Conservation (phyloP, 2,797 vertebrate genomes). For the Poecilia gillii region DNA sequence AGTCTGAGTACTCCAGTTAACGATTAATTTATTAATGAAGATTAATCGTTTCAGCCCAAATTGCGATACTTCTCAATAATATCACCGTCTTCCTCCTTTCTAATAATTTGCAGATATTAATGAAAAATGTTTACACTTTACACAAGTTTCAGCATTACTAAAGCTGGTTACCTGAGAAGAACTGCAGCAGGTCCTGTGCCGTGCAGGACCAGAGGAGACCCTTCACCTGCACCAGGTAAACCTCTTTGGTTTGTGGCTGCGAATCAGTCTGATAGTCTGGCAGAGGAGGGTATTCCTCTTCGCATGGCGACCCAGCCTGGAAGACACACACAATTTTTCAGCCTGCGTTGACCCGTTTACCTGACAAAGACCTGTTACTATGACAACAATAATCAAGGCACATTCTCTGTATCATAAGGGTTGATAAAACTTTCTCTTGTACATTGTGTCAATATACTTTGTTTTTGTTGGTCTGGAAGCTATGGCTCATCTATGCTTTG, state of each 20-base stretch:
- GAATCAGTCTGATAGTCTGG: slow-evolving; percentile 72
- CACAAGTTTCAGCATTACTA: no score
- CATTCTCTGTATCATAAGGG: no score
- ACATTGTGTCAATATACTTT: no score
- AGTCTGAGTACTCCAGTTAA: no score
- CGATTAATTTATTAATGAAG: no score
- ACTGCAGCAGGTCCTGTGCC: slow-evolving; percentile 86
- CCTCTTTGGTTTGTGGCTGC: slow-evolving; percentile 67
- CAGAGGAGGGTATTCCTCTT: slow-evolving; percentile 80
- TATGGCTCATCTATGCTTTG: no score
- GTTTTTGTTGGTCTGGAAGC: no score
- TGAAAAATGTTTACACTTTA: no score
- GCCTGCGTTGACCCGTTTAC: no score
- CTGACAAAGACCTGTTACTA: not conserved
- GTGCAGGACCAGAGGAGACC: slow-evolving; percentile 90
- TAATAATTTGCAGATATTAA: not conserved
- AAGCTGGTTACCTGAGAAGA: slow-evolving; percentile 87
- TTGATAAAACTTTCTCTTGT: no score
- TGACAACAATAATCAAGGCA: no score
- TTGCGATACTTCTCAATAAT: not conserved
- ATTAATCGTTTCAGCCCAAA: no score
- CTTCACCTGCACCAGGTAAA: slow-evolving; percentile 88
- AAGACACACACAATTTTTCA: not conserved
- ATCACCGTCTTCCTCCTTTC: not conserved
- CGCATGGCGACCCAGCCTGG: slow-evolving; percentile 62